These are phyloP conservation scores for Drosophila phalerata DNA, from an alignment of 2,888 invertebrate genomes.

Conservation along the genomic window DNA sequence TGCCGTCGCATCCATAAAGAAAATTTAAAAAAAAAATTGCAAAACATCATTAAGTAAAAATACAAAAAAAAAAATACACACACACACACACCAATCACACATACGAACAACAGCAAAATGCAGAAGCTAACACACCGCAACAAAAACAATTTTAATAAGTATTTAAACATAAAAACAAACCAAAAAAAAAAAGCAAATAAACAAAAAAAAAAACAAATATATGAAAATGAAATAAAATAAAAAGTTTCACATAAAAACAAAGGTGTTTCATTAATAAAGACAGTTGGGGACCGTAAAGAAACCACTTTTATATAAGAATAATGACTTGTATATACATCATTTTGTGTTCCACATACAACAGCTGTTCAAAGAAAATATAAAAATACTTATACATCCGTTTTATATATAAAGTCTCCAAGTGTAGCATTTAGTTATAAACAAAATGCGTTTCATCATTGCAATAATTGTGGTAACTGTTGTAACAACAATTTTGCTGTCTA, in stretches of 20 bases:
- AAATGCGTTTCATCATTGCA: slow-evolving; percentile 19
- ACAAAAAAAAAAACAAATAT: slow-evolving; percentile 55
- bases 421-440: not conserved
- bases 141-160: slow-evolving; percentile 75
- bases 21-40: slow-evolving; percentile 75
- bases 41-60: slow-evolving; percentile 67
- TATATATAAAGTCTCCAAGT: slow-evolving; percentile 13
- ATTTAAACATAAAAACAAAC: slow-evolving; percentile 76
- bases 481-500: slow-evolving; percentile 43
- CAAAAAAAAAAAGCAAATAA: slow-evolving; percentile 58
- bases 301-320: not conserved
- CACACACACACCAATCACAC: slow-evolving; percentile 50
- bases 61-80: slow-evolving; percentile 45
- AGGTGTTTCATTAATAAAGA: not conserved
- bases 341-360: slow-evolving; percentile 16
- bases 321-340: not conserved
- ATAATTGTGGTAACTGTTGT: slow-evolving; percentile 14
- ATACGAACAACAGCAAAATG: slow-evolving; percentile 70
- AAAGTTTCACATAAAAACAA: slow-evolving; percentile 75
- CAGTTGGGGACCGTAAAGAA: too few relatives aligned
- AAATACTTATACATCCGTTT: not conserved
- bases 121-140: slow-evolving; percentile 67
- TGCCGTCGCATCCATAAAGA: slow-evolving; percentile 67
- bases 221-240: slow-evolving; percentile 80
- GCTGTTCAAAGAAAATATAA: slow-evolving; percentile 4